phyloP scores from a whole-genome alignment of 2,888 invertebrate species.

The Drosophila antonietae region DNA sequence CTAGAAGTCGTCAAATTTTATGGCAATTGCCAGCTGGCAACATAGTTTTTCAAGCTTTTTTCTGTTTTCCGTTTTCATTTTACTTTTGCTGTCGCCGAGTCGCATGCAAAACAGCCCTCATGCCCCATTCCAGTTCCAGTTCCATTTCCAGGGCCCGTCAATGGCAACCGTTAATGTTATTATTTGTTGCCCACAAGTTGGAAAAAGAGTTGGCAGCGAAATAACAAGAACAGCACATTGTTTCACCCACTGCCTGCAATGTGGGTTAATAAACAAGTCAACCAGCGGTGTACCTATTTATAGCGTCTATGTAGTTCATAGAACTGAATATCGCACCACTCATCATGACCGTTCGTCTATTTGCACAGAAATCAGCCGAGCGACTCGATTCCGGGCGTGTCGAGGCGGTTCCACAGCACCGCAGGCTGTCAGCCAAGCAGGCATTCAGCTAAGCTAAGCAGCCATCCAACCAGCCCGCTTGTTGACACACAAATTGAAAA shows the following conservation, averaged over 20 bases:
- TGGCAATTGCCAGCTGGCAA: constrained; percentile 26
- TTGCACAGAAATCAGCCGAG: constrained; percentile 38
- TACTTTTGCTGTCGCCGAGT: constrained; percentile 21
- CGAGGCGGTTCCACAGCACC: constrained; percentile 4
- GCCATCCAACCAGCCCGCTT: constrained; percentile 20
- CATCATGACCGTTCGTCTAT: constrained; percentile 29
- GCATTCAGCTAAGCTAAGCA: not conserved
- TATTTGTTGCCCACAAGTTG: constrained; percentile 52
- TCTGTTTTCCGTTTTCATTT: constrained; percentile 24
- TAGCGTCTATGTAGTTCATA: constrained; percentile 29
- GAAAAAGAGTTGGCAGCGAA: constrained; percentile 34
- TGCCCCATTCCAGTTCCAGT: constrained; percentile 11
- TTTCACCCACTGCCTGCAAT: constrained; percentile 57
- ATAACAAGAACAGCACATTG: constrained; percentile 26
- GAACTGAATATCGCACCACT: constrained; percentile 34
- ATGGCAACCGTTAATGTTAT: constrained; percentile 69
- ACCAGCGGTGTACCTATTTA: constrained; percentile 32
- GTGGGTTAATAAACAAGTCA: constrained; percentile 69
- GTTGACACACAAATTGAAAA: constrained; percentile 56
- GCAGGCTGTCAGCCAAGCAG: not conserved
- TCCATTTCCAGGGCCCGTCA: constrained; percentile 49
- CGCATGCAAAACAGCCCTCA: constrained; percentile 43
- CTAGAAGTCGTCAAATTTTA: constrained; percentile 19
- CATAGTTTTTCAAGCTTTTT: constrained; percentile 50
- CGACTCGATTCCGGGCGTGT: constrained; percentile 23